Percentiles rank a stretch among this genome's conserved stretches.
Evolutionary conservation across 2,888 invertebrate genomes (phyloP).

Genomic region (Pseudanteris insignis): DNA sequence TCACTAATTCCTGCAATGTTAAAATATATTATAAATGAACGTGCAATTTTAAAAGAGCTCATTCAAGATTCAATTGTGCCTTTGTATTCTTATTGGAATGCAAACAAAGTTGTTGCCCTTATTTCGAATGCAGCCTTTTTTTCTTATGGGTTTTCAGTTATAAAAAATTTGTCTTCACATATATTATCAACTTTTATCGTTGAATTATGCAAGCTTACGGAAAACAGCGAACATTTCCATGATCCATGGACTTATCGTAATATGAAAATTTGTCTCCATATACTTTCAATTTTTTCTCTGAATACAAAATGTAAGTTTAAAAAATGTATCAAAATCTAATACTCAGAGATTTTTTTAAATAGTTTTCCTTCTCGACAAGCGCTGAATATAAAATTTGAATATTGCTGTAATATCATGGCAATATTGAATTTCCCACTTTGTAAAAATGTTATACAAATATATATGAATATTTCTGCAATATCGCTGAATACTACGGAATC

Average conservation of each 20-base stretch:
- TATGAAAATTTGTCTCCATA: slow-evolving; percentile 55
- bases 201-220: slow-evolving; percentile 53
- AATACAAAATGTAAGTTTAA: slow-evolving; percentile 60
- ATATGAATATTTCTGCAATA: no score
- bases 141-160: slow-evolving; percentile 50
- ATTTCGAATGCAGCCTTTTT: slow-evolving; percentile 57
- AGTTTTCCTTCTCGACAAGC: no score
- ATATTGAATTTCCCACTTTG: not conserved
- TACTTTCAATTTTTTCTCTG: slow-evolving; percentile 57
- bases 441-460: no score
- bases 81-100: slow-evolving; percentile 58
- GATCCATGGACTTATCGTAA: slow-evolving; percentile 58
- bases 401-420: no score
- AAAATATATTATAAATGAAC: slow-evolving; percentile 53
- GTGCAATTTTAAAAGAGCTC: slow-evolving; percentile 58
- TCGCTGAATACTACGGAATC: no score
- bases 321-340: no score
- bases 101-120: slow-evolving; percentile 57
- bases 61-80: slow-evolving; percentile 59
- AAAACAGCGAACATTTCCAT: slow-evolving; percentile 55
- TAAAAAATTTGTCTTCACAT: slow-evolving; percentile 56
- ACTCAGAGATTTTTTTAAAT: no score
- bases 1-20: slow-evolving; percentile 57
- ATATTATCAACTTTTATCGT: slow-evolving; percentile 58
- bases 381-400: no score